Base-by-base conservation (phyloP, 1,140 invertebrate genomes). In the Drosophila tristis region DNA sequence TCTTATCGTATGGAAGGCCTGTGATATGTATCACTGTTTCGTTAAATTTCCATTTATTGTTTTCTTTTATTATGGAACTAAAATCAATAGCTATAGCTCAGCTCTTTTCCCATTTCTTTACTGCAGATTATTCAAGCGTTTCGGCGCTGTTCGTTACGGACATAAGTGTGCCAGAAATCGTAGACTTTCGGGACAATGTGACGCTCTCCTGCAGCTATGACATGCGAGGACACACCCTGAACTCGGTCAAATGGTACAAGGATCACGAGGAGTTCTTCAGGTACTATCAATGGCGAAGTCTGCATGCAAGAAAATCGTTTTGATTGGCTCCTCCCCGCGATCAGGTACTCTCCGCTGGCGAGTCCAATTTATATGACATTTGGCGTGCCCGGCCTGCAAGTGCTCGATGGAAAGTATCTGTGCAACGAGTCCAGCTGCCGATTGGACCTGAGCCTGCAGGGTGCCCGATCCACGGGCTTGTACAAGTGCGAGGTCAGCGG, bases 161-260 rank as follows among this genome's bases (percentile, higher is more conserved):
- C 47, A 90, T 93, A 65, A 91, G 70, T 54, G 92, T 93, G 13
- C 93, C 93, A 51, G 74, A 92, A 73, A 91, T 94, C 47, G 93
- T 93, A 0, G 94, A 94, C 73, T 93, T 93, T 13, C 92, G 93
- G 2, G 92, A 93, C 58, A 90, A 92, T 74, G 93, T 93, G 2
- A 91, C 93, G 16, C 80, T 95, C 35, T 93, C 93, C 51, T 95
- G 94, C 80, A 92, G 92, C 63, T 94, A 93, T 73, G 93, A 94
- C 72, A 90, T 93, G 84, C 94, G 94, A 64, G 94, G 93, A 0
- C 95, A 96, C 51, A 92, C 93, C 2, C 92, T 97, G 0, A 96
- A 96, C 90, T 96, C 96, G 0, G 95, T 96, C 35, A 96, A 96
- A 90, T 97, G 96, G 96, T 96, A 96, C 92, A 96, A 96, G 77